Evolutionary conservation across 2,888 invertebrate genomes (phyloP).

Genomic region (Fragum sueziense): DNA sequence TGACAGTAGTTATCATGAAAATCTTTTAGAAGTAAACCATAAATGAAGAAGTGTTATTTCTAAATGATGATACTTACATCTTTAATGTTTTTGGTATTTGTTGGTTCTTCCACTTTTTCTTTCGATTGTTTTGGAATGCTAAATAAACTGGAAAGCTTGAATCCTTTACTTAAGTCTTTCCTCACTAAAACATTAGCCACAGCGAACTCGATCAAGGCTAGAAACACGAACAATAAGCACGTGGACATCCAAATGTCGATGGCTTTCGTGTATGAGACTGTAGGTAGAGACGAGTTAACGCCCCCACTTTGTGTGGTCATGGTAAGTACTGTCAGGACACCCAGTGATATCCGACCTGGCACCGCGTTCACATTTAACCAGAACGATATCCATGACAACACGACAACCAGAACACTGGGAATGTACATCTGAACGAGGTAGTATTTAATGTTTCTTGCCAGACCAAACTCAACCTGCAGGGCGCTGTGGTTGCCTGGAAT

Average conservation of each 20-base stretch:
- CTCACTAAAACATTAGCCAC: conserved; percentile 98
- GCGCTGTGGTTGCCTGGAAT: conserved; percentile 97
- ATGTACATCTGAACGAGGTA: conserved; percentile 99
- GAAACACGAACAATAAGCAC: conserved; percentile 98
- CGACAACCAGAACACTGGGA: conserved; percentile 87
- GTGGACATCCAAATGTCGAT: conserved; percentile 99
- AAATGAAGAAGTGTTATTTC: too few relatives aligned
- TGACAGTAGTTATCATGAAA: too few relatives aligned
- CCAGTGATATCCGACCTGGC: conserved; percentile 71
- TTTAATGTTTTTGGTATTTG: neutral
- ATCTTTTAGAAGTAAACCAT: too few relatives aligned
- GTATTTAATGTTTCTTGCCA: conserved; percentile 99
- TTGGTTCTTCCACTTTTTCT: conserved; percentile 27
- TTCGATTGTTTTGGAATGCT: conserved; percentile 60
- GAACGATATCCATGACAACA: conserved; percentile 75
- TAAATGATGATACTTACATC: too few relatives aligned
- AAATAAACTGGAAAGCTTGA: conserved; percentile 69
- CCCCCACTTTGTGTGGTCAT: conserved; percentile 75
- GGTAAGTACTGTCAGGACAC: conserved; percentile 72
- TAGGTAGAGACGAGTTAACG: conserved; percentile 84
- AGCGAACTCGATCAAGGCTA: conserved; percentile 98
- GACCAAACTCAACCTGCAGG: conserved; percentile 96
- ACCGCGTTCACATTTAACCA: conserved; percentile 75
- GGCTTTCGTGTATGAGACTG: conserved; percentile 98
- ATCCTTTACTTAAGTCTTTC: conserved; percentile 88